These are phyloP conservation scores for Cottus gobio DNA, from an alignment of 2,113 vertebrate species.

Conservation along the genomic window DNA sequence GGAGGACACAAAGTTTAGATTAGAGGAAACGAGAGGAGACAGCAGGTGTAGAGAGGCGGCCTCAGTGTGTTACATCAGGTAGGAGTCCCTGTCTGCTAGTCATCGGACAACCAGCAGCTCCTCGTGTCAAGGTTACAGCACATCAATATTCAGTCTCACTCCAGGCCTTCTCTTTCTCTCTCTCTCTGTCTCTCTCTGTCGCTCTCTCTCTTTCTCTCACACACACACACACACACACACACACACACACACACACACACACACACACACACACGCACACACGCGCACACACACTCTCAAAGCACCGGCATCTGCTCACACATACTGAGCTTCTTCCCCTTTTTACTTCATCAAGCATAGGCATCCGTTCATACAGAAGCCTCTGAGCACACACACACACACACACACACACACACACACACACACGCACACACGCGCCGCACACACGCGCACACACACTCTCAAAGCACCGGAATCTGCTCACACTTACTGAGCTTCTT, in stretches of 20 bases:
- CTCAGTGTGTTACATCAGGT: slow-evolving; percentile 38
- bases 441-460: slow-evolving; percentile 26
- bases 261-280: slow-evolving; percentile 24
- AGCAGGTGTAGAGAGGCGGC: slow-evolving; percentile 18
- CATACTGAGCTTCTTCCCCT: slow-evolving; percentile 55
- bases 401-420: slow-evolving; percentile 17
- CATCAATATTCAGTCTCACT: slow-evolving; percentile 70
- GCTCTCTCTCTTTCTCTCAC: neutral
- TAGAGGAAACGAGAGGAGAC: neutral
- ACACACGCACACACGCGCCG: slow-evolving; percentile 26
- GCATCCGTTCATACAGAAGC: slow-evolving; percentile 17
- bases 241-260: neutral
- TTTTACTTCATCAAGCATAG: slow-evolving; percentile 50
- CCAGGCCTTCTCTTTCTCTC: slow-evolving; percentile 12
- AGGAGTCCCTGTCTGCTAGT: slow-evolving; percentile 60
- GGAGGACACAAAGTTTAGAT: neutral
- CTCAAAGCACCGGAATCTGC: slow-evolving; percentile 47
- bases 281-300: slow-evolving; percentile 23
- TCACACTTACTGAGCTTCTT: slow-evolving; percentile 56
- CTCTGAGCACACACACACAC: slow-evolving; percentile 4
- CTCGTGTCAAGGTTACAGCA: slow-evolving; percentile 74
- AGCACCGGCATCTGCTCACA: slow-evolving; percentile 55
- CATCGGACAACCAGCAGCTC: slow-evolving; percentile 69
- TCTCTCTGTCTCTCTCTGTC: neutral
- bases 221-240: slow-evolving; percentile 21